Base-by-base conservation (phyloP, 1,140 invertebrate species). In the Ooceraea biroi region DNA sequence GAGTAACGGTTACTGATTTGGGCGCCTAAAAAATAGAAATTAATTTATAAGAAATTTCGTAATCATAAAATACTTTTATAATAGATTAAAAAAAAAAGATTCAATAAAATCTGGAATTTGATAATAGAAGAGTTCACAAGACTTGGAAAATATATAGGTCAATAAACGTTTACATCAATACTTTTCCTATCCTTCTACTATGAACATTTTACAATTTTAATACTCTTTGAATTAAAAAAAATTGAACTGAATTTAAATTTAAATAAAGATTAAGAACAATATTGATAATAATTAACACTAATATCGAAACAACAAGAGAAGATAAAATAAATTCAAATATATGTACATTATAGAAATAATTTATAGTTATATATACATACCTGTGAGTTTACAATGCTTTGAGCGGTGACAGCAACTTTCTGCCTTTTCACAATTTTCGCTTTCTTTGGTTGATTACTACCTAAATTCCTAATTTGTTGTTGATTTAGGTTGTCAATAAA, bases 401-500 rank as follows among this genome's bases (percentile, higher is more conserved):
- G 93, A 1, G 91, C 82, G 7, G 92, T 91, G 22, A 91, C 85
- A 25, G 71, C 74, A 36, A 91, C 90, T 84, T 94, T 94, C 5
- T 91, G 88, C 69, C 90, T 90, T 73, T 94, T 94, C 17, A 92
- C 90, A 60, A 93, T 88, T 76, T 94, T 94, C 0, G 93, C 69
- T 52, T 94, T 94, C 73, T 94, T 94, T 61, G 91, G 89, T 73
- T 85, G 91, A 72, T 90, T 91, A 22, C 89, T 90, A 12, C 90
- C 91, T 30, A 94, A 87, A 72, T 92, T 94, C 10, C 92, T 91
- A 48, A 94, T 93, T 78, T 94, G 94, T 57, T 94, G 94, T 72
- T 94, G 94, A 92, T 94, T 94, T 46, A 94, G 69, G 88, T 94
- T 94, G 78, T 94, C 94, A 63, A 94, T 94, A 74, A 94, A 94